These are phyloP conservation scores for Alcedo atthis DNA, from an alignment of 2,797 vertebrate genomes.

Conservation along the genomic window DNA sequence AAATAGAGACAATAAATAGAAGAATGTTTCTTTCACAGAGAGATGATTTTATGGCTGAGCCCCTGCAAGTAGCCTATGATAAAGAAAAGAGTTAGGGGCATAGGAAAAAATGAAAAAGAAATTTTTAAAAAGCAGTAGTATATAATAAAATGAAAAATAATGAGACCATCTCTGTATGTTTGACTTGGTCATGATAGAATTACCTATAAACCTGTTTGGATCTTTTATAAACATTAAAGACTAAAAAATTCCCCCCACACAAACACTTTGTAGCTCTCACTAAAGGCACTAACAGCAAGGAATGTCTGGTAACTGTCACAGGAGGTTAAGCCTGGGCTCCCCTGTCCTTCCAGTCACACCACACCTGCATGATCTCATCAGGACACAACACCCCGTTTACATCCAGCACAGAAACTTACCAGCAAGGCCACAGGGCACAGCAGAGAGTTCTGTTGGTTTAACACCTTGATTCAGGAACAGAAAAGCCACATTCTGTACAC, in stretches of 20 bases:
- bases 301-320: not conserved
- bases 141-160: slow-evolving; percentile 31
- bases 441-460: not conserved
- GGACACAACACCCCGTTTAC: not conserved
- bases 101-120: not conserved
- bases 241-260: not conserved
- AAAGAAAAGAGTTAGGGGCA: not conserved
- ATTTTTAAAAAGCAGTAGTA: not conserved
- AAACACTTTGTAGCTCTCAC: not conserved
- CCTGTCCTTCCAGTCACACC: not conserved
- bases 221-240: not conserved
- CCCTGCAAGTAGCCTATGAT: not conserved
- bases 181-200: not conserved
- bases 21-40: not conserved
- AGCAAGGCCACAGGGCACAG: not conserved
- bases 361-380: not conserved
- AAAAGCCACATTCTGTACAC: not conserved
- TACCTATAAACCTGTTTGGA: not conserved
- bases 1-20: slow-evolving; percentile 25
- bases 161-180: not conserved
- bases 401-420: not conserved
- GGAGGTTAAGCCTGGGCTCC: not conserved
- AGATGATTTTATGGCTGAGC: not conserved
- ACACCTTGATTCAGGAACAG: not conserved
- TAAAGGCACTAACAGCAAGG: not conserved